Conservation (phyloP, 1,140 invertebrate genomes). For the Centruroides sculpturatus region DNA sequence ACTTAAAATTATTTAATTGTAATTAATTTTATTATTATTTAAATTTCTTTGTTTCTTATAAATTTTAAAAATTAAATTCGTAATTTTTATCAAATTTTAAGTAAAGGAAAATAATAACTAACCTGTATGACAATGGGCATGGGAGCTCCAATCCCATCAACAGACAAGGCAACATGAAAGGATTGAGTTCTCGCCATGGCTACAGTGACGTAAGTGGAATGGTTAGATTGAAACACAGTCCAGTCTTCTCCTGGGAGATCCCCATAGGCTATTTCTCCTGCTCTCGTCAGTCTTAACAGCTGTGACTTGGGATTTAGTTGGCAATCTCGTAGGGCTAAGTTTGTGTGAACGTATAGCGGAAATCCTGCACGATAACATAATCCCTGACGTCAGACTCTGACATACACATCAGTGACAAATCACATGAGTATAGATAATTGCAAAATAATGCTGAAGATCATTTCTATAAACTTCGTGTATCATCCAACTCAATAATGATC, state of each 20-base stretch:
- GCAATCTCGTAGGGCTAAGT: constrained; percentile 74
- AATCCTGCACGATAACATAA: constrained; percentile 36
- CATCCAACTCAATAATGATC: no score
- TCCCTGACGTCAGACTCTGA: neutral
- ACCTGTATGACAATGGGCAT: neutral
- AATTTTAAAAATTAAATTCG: neutral
- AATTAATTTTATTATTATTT: no score
- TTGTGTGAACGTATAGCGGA: constrained; percentile 82
- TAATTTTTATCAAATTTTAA: neutral
- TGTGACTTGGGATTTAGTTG: constrained; percentile 73
- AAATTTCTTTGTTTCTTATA: neutral
- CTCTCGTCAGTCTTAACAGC: constrained; percentile 67
- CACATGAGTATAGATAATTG: no score
- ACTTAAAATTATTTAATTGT: no score
- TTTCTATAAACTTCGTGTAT: no score
- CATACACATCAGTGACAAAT: neutral
- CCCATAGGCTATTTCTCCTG: constrained; percentile 77
- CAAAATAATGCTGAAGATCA: no score
- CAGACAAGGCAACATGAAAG: neutral
- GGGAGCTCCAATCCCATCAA: neutral
- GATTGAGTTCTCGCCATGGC: constrained; percentile 47
- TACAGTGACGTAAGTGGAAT: constrained; percentile 79
- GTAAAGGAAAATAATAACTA: neutral
- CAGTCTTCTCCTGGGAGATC: constrained; percentile 73
- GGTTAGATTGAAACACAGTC: constrained; percentile 84